A percentile compares a stretch with the other conserved stretches of the same genome.
Conservation (phyloP, 1,140 invertebrate genomes). For the Ectropis grisescens region DNA sequence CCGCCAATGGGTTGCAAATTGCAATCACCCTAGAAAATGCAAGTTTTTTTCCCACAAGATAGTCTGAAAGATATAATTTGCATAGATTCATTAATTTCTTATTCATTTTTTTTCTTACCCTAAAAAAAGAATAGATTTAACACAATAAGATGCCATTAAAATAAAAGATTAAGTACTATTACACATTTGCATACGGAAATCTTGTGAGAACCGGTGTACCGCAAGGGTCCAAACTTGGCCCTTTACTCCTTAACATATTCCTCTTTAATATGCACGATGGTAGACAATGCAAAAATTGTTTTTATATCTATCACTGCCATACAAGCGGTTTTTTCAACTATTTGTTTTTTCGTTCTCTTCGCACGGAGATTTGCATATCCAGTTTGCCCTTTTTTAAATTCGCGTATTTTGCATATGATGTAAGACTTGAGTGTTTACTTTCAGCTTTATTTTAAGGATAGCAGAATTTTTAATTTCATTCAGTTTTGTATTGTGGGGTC, state of each 20-base stretch:
- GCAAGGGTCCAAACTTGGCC: constrained; percentile 33
- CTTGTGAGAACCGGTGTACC: constrained; percentile 49
- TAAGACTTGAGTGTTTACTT: constrained; percentile 53
- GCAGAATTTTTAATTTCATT: constrained; percentile 54
- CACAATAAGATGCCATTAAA: constrained; percentile 65
- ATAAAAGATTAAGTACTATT: constrained; percentile 63
- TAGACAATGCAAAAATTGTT: constrained; percentile 58
- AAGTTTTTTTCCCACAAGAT: no score
- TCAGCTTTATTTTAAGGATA: constrained; percentile 59
- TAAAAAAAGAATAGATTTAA: constrained; percentile 39
- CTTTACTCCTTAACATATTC: no score
- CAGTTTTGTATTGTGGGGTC: constrained; percentile 46
- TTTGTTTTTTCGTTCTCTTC: constrained; percentile 64
- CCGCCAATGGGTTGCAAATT: no score
- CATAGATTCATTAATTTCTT: constrained; percentile 53
- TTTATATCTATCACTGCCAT: constrained; percentile 58
- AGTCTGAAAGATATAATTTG: no score
- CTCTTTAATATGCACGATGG: constrained; percentile 44
- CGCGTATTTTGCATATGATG: constrained; percentile 57
- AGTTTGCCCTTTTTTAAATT: constrained; percentile 44
- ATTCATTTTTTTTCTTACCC: constrained; percentile 58
- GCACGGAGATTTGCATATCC: constrained; percentile 67
- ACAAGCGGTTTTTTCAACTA: constrained; percentile 59
- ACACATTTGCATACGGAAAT: constrained; percentile 52
- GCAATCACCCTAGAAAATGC: no score